Evolutionary conservation across 2,888 invertebrate genomes (phyloP).

Genomic region (Phengaris alcon): DNA sequence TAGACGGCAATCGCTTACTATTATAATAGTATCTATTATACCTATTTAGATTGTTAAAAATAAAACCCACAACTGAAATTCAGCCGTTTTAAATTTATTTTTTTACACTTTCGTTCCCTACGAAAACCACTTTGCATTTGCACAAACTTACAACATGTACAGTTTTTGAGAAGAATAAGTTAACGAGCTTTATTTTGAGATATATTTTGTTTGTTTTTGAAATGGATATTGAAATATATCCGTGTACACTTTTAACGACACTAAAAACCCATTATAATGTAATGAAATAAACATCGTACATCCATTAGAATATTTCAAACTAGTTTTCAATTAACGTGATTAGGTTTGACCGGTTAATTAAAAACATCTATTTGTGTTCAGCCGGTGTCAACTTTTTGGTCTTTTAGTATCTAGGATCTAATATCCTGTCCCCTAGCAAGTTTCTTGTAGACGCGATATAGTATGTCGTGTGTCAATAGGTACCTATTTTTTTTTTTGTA

Average conservation of each 20-base stretch:
- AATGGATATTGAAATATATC: constrained; percentile 12
- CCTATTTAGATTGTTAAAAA: too few species aligned
- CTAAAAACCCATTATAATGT: constrained; percentile 14
- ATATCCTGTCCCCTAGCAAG: not conserved
- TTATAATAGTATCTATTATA: too few species aligned
- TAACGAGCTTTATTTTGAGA: not conserved
- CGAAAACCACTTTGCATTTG: not conserved
- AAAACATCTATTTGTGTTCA: constrained; percentile 8
- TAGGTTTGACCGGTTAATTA: constrained; percentile 6
- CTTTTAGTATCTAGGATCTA: not conserved
- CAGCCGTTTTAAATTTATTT: not conserved
- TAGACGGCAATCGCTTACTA: not conserved
- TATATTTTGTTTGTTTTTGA: not conserved
- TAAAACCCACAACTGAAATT: not conserved
- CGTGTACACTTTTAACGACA: constrained; percentile 12
- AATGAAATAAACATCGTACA: constrained; percentile 17
- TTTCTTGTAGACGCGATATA: too few species aligned
- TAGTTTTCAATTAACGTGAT: constrained; percentile 13
- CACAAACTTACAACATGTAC: not conserved
- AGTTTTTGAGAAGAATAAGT: not conserved
- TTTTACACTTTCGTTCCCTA: too few species aligned
- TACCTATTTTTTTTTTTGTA: too few species aligned
- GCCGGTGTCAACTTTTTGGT: constrained; percentile 2
- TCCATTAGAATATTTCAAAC: constrained; percentile 18
- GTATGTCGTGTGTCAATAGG: too few species aligned